Evolutionary conservation across 2,888 invertebrate genomes (phyloP).

Genomic region (Ferdinandea cuprea): DNA sequence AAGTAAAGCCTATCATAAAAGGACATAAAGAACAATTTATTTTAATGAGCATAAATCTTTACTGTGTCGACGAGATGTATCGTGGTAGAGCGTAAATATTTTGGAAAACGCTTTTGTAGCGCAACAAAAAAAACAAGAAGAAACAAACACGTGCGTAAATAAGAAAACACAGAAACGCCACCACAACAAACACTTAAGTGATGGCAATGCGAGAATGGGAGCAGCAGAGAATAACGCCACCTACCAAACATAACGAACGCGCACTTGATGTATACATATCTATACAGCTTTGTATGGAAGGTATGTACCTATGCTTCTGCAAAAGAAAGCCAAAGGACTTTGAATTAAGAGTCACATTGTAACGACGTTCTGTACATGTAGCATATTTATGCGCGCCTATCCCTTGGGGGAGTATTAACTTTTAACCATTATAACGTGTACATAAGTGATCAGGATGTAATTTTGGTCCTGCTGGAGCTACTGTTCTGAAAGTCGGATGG

Average conservation of each 20-base stretch:
- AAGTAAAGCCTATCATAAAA: conserved; percentile 53
- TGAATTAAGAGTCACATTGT: conserved; percentile 49
- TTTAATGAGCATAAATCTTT: conserved; percentile 66
- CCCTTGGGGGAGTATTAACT: conserved; percentile 14
- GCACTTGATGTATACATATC: not conserved
- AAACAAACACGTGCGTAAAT: conserved; percentile 44
- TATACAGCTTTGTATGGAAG: not conserved
- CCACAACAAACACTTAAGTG: conserved; percentile 20
- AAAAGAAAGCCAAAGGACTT: conserved; percentile 2
- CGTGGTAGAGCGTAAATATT: conserved; percentile 19
- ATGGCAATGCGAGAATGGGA: conserved; percentile 13
- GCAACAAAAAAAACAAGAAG: not conserved
- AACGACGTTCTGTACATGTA: not conserved
- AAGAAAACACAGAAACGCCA: conserved; percentile 38
- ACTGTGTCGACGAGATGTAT: conserved; percentile 33
- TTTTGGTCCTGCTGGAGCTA: not conserved
- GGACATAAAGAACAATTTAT: conserved; percentile 62
- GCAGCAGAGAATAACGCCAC: too few species aligned
- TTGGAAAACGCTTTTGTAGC: conserved; percentile 12
- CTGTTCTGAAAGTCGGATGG: too few species aligned
- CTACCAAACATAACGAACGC: not conserved
- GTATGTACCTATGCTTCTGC: not conserved
- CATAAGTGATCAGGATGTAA: conserved; percentile 26
- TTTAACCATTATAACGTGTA: conserved; percentile 43
- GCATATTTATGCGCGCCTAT: conserved; percentile 37